Base-by-base conservation (phyloP, 2,888 invertebrate genomes). In the Caenorhabditis sp. region DNA sequence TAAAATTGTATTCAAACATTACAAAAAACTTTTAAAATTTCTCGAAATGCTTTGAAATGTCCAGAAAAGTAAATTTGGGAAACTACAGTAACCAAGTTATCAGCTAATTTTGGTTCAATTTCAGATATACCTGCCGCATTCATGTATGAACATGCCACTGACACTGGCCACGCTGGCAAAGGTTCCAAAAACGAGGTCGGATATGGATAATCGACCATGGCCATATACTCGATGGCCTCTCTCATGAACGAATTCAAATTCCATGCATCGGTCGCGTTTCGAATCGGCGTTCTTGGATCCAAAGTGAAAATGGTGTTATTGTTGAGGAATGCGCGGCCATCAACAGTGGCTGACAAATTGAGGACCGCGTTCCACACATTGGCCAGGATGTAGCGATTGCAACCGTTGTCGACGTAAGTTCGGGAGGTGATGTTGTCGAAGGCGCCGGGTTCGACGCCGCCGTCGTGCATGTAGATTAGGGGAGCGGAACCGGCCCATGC, bases 141-240 rank as follows among this genome's bases (percentile, higher is more conserved):
- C 75, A 70, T 66, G 57, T 10, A 67, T 27, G 54, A 53, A 26
- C 74, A 67, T 1, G 69, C 69, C 3, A 56, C 61, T 20, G 90
- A 89, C 63, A 97, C 92, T 0, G 97, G 97, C 89, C 93, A 91
- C 0, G 92, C 94, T 0, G 97, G 96, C 26, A 97, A 84, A 21
- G 89, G 88, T 8, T 67, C 68, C 60, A 97, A 89, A 88, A 97
- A 97, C 84, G 92, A 91, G 0, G 93, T 92, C 0, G 92, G 90
- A 88, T 95, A 97, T 0, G 97, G 97, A 89, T 97, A 99, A 90
- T 99, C 93, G 20, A 93, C 93, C 96, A 97, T 97, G 0, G 95
- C 95, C 76, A 96, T 88, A 83, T 93, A 65, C 50, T 80, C 80
- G 50, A 80, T 70, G 14, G 76, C 76, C 59, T 80, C 80, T 49